phyloP scores from a whole-genome alignment of 53 echinoderm and acorn worm species.

The Stichopus horrens region DNA sequence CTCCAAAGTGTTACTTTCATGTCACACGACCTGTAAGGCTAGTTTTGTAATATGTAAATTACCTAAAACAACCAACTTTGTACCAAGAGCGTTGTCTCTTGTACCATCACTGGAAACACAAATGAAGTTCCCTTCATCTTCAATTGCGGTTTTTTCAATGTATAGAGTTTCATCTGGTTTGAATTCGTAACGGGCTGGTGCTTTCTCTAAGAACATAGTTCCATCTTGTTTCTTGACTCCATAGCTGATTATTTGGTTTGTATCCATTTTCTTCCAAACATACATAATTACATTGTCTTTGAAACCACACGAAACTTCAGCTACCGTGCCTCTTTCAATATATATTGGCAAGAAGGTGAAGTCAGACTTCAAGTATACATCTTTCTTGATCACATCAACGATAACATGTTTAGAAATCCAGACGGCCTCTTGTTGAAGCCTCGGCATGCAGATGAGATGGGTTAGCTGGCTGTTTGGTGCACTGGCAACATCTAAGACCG shows the following conservation, averaged over 20 bases:
- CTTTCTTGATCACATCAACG: background rate
- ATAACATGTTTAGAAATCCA: background rate
- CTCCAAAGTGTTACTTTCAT: too few species aligned
- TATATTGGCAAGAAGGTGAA: too few species aligned
- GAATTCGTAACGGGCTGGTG: background rate
- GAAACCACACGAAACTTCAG: too few species aligned
- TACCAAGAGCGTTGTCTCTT: background rate
- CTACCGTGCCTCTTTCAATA: too few species aligned
- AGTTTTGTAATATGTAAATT: background rate
- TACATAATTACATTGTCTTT: too few species aligned
- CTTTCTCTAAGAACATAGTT: background rate
- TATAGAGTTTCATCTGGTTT: background rate
- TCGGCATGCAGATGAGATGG: background rate
- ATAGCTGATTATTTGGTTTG: too few species aligned
- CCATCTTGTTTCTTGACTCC: background rate
- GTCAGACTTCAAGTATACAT: too few species aligned
- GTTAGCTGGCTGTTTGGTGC: background rate
- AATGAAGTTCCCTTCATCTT: background rate
- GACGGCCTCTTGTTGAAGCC: background rate
- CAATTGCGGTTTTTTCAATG: background rate
- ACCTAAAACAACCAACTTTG: background rate
- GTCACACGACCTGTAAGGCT: background rate
- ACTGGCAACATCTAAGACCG: background rate
- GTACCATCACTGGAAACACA: background rate
- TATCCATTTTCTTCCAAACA: too few species aligned